Base-by-base conservation (phyloP, 2,888 invertebrate species). In the Cantharis rustica region DNA sequence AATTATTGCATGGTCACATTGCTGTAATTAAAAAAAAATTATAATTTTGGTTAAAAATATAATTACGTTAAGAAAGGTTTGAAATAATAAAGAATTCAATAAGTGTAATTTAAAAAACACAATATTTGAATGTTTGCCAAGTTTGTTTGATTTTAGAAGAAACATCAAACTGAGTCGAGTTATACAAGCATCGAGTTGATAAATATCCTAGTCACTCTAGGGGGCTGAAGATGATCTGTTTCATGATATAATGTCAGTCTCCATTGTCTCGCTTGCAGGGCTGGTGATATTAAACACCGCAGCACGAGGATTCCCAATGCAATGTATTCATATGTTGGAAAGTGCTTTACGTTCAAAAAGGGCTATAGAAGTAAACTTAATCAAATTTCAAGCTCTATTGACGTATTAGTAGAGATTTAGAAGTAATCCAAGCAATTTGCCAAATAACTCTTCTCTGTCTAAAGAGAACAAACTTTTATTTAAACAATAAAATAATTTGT, bases 371-470 rank as follows among this genome's bases (percentile, higher is more conserved):
- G 85, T 83, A 86, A 86, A 86, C 86, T 86, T 86, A 87, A 87
- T 87, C 87, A 87, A 86, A 87, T 87, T 87, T 87, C 85, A 86
- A 86, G 86, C 86, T 86, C 86, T 85, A 87, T 87, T 86, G 86
- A 86, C 86, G 86, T 86, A 87, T 87, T 87, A 87, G 85, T 83
- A 82, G 85, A 86, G 86, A 86, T 87, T 87, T 86, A 77, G 82
- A 81, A 86, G 86, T 87, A 86, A 87, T 86, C 86, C 85, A 79
- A 76, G 80, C 78, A 80, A 81, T 83, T 84, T 83, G 72, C 61
- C 75, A 72, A 76, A 79, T 76, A 76, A 70, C 31, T 16, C 31
- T 27, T 31, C 69, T 31, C 31, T 16, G 47, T 31, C 10, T 17
- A 66, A 66, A 64, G 11, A 64, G 64, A 66, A 66, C 16, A 66